These are phyloP conservation scores for Leptinotarsa haldemani DNA, from an alignment of 2,888 invertebrate genomes.

Conservation along the genomic window DNA sequence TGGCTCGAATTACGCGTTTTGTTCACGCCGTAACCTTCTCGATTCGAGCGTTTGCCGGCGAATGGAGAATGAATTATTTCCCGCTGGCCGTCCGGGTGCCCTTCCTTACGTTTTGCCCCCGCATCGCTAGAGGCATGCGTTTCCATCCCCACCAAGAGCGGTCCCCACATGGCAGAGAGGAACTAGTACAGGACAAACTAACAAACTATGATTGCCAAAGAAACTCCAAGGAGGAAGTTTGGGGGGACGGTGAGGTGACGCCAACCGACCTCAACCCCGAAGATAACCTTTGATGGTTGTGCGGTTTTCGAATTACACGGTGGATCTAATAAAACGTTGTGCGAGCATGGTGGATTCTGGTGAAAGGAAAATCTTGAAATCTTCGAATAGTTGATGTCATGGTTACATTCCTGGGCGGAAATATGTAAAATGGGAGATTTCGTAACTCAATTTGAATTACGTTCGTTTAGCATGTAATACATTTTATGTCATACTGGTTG, in stretches of 20 bases:
- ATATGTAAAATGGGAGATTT: too few species aligned
- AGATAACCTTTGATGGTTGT: constrained; percentile 56
- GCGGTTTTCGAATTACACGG: constrained; percentile 26
- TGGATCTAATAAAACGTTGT: constrained; percentile 9
- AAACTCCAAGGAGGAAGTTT: constrained; percentile 50
- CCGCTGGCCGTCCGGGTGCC: constrained; percentile 38
- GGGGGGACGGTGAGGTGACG: constrained; percentile 51
- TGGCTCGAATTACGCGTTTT: constrained; percentile 7
- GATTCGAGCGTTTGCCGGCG: constrained; percentile 33
- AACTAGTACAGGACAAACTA: constrained; percentile 51
- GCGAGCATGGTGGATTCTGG: background rate
- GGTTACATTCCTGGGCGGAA: too few species aligned
- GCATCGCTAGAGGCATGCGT: constrained; percentile 58
- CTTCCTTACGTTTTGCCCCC: constrained; percentile 57
- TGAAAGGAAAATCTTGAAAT: background rate
- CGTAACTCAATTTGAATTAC: too few species aligned
- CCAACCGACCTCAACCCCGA: constrained; percentile 61
- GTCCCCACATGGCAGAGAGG: constrained; percentile 55
- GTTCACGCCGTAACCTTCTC: constrained; percentile 28
- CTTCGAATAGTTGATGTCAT: too few species aligned
- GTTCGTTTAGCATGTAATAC: too few species aligned
- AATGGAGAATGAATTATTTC: constrained; percentile 41
- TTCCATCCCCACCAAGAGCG: constrained; percentile 54
- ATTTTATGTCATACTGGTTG: too few species aligned
- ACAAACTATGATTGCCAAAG: constrained; percentile 60